phyloP scores from a whole-genome alignment of 2,888 invertebrate genomes.

The Trilocha varians region DNA sequence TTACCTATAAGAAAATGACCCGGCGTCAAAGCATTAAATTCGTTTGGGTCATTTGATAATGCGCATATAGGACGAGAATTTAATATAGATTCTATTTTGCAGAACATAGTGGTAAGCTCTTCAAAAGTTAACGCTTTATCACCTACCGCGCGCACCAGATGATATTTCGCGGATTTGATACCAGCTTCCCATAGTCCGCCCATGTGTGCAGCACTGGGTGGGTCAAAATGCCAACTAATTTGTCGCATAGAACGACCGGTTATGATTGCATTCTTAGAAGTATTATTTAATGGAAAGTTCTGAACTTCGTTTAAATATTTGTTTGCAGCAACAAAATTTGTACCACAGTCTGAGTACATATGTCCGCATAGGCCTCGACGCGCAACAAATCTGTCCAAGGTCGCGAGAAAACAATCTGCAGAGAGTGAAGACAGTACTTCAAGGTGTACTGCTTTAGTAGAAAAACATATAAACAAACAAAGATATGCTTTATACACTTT shows the following conservation, averaged over 20 bases:
- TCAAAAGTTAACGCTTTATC: not conserved
- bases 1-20: too few relatives aligned
- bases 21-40: too few relatives aligned
- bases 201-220: constrained; percentile 7
- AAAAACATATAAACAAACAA: constrained; percentile 17
- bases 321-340: constrained; percentile 10
- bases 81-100: not conserved
- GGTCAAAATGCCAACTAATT: constrained; percentile 6
- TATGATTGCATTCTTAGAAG: too few relatives aligned
- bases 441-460: constrained; percentile 16
- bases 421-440: constrained; percentile 7
- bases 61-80: not conserved
- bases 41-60: too few relatives aligned
- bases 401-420: constrained; percentile 8
- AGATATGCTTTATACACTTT: constrained; percentile 18
- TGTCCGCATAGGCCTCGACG: constrained; percentile 8
- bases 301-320: constrained; percentile 8
- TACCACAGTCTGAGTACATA: constrained; percentile 10
- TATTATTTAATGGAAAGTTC: too few relatives aligned
- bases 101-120: not conserved
- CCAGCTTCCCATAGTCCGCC: constrained; percentile 7
- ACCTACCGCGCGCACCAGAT: not conserved
- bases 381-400: constrained; percentile 9
- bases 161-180: not conserved
- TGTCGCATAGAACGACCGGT: too few relatives aligned